A percentile compares a stretch with the other conserved stretches of the same genome.
phyloP scores from a whole-genome alignment of 1,140 invertebrate species.

The Orussus abietinus region DNA sequence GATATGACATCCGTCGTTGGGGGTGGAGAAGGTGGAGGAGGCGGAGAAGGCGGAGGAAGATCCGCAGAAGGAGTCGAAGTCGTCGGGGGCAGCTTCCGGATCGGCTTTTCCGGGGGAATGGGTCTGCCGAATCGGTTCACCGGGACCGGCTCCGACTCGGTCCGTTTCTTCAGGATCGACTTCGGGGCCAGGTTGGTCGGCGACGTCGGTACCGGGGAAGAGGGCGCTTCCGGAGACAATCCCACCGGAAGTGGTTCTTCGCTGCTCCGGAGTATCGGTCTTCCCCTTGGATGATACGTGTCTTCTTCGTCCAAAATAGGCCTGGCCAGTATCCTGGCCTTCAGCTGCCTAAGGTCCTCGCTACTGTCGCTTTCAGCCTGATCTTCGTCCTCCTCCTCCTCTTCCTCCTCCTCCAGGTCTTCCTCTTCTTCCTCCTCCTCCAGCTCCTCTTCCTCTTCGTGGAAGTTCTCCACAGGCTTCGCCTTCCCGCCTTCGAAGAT shows the following conservation, averaged over 20 bases:
- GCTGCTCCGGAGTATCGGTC: constrained; percentile 20
- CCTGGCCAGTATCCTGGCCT: constrained; percentile 51
- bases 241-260: constrained; percentile 12
- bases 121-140: constrained; percentile 36
- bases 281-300: constrained; percentile 65
- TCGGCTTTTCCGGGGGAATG: constrained; percentile 38
- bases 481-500: constrained; percentile 35
- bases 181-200: constrained; percentile 66
- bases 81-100: constrained; percentile 18
- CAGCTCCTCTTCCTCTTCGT: constrained; percentile 12
- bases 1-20: constrained; percentile 13
- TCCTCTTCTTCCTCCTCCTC: constrained; percentile 24
- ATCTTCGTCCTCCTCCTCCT: constrained; percentile 36
- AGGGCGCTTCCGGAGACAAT: constrained; percentile 10
- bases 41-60: too few relatives aligned
- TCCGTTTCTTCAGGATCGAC: constrained; percentile 65
- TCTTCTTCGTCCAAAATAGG: constrained; percentile 59
- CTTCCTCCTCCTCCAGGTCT: constrained; percentile 29
- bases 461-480: constrained; percentile 27
- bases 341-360: constrained; percentile 55
- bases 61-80: too few relatives aligned
- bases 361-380: constrained; percentile 28
- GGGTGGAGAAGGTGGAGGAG: too few relatives aligned
- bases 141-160: constrained; percentile 36
- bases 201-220: constrained; percentile 47